Evolutionary conservation across 2,888 invertebrate species (phyloP), one percentile per base, ranked within the genome.

Genomic region (Amphimallon solstitiale): DNA sequence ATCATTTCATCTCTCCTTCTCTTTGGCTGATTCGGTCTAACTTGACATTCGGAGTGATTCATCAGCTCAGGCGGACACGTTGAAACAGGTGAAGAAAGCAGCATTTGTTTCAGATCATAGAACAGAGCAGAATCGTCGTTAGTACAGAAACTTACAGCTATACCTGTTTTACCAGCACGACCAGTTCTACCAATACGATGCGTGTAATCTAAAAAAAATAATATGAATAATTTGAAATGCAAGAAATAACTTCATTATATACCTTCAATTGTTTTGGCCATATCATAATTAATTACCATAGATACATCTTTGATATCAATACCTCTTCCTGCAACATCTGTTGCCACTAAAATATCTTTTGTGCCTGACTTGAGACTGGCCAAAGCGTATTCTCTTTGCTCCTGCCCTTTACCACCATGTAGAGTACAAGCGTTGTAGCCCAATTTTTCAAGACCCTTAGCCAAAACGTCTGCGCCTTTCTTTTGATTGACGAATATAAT

Each of bases 401-500:
- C 98, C 82, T 99, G 99, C 0, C 98, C 98, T 87, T 99, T 99
- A 77, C 99, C 99, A 85, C 99, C 99, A 80, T 99, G 99, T 76
- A 99, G 86, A 0, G 98, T 98, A 80, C 95, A 95, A 2, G 98
- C 95, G 82, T 95, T 97, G 87, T 94, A 96, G 10, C 97, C 95
- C 76, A 98, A 88, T 84, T 98, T 98, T 81, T 98, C 97, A 79
- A 99, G 85, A 45, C 98, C 97, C 82, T 97, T 95, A 29, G 98
- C 97, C 80, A 99, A 86, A 1, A 99, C 94, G 82, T 99, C 99
- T 0, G 98, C 99, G 66, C 98, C 98, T 84, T 98, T 99, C 90
- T 99, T 99, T 84, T 99, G 98, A 83, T 99, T 99, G 77, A 99
- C 99, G 82, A 99, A 99, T 78, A 99, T 98, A 75, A 99, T 99